A percentile compares a stretch with the other conserved stretches of the same genome.
Evolutionary conservation across 2,888 invertebrate genomes (phyloP).

Genomic region (Harmothoe impar): DNA sequence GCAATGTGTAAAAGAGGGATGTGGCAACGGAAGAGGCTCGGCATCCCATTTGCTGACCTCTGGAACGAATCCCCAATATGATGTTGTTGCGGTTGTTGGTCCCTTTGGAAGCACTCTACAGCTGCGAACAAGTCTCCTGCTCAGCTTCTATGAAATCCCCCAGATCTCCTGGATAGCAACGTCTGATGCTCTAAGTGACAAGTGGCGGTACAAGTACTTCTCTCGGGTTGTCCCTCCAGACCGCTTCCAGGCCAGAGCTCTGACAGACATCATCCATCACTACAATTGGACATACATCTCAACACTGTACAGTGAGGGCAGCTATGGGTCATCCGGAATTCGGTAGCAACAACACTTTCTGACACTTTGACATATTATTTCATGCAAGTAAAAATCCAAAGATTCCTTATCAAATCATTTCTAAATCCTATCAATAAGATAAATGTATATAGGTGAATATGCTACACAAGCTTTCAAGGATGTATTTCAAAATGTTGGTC

Average conservation of each 20-base stretch:
- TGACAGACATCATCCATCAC: conserved; percentile 69
- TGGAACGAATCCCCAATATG: conserved; percentile 24
- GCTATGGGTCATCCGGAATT: conserved; percentile 69
- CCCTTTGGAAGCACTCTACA: conserved; percentile 29
- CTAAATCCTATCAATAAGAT: too few relatives aligned
- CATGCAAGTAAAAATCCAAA: too few relatives aligned
- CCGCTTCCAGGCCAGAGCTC: conserved; percentile 69
- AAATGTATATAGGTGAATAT: too few relatives aligned
- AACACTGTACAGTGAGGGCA: conserved; percentile 69
- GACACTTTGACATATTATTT: too few relatives aligned
- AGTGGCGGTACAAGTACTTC: conserved; percentile 69
- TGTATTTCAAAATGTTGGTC: too few relatives aligned
- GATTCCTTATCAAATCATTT: too few relatives aligned
- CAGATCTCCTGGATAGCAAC: conserved; percentile 72
- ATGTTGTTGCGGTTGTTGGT: background rate
- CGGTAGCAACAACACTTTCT: too few relatives aligned
- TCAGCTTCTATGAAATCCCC: conserved; percentile 69
- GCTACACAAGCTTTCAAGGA: too few relatives aligned
- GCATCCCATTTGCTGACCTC: background rate
- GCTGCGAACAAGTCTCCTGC: background rate
- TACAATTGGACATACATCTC: conserved; percentile 72
- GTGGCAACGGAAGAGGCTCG: background rate
- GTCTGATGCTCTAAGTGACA: conserved; percentile 69
- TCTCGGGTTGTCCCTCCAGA: conserved; percentile 71
- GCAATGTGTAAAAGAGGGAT: background rate